These are phyloP conservation scores for Acronicta leporina DNA, from an alignment of 2,888 invertebrate species.

Conservation along the genomic window DNA sequence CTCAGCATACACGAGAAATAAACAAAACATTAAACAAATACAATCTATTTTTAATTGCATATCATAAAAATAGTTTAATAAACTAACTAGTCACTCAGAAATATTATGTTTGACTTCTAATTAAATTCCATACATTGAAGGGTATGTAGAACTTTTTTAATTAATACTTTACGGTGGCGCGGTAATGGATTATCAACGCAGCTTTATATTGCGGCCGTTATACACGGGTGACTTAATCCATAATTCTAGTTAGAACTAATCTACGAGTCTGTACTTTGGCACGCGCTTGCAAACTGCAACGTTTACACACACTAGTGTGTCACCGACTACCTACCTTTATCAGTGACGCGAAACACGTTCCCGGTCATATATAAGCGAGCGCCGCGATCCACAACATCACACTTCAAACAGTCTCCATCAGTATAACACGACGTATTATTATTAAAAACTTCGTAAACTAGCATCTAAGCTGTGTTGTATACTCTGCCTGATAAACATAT, in stretches of 20 bases:
- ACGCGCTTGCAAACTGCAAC: conserved; percentile 77
- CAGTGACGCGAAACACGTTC: conserved; percentile 70
- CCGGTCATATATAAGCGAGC: conserved; percentile 64
- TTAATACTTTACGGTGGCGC: background rate
- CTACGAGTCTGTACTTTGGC: conserved; percentile 54
- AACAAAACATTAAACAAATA: conserved; percentile 41
- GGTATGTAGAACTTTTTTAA: background rate
- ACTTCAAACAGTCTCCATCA: conserved; percentile 25
- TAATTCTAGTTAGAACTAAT: conserved; percentile 39
- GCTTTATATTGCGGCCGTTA: conserved; percentile 15
- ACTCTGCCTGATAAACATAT: conserved; percentile 41
- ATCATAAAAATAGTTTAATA: conserved; percentile 34
- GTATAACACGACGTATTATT: conserved; percentile 20
- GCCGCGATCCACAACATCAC: conserved; percentile 26
- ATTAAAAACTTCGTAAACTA: conserved; percentile 11
- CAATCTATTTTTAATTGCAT: conserved; percentile 16
- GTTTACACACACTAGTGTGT: conserved; percentile 66
- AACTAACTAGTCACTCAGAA: conserved; percentile 38
- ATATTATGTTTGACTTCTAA: conserved; percentile 1
- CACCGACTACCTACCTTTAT: conserved; percentile 64
- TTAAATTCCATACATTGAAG: conserved; percentile 23
- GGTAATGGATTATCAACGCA: conserved; percentile 35
- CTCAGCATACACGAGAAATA: conserved; percentile 14
- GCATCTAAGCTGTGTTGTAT: conserved; percentile 43
- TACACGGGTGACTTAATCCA: conserved; percentile 22